These are phyloP conservation scores for Himalopsyche japonica DNA, from an alignment of 2,888 invertebrate genomes.

Conservation along the genomic window DNA sequence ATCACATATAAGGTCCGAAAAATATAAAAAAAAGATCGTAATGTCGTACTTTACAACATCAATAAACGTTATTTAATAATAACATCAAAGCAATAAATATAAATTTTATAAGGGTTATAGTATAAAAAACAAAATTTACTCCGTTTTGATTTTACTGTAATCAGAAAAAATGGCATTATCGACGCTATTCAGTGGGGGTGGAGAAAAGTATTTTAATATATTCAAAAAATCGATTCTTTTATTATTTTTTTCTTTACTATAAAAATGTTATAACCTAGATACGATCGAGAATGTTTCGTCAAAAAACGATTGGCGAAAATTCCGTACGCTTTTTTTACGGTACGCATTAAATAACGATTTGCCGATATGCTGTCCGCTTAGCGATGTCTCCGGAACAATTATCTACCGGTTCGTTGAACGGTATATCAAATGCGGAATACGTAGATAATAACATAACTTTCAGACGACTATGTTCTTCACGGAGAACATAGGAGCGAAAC, in stretches of 20 bases:
- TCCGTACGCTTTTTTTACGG: neutral
- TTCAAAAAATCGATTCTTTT: neutral
- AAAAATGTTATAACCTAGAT: neutral
- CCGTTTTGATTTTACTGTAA: neutral
- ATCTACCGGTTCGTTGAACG: no score
- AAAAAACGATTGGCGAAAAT: neutral
- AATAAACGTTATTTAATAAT: neutral
- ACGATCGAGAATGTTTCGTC: neutral
- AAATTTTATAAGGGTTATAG: neutral
- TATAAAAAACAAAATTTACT: neutral
- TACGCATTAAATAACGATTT: neutral
- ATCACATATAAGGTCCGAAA: no score
- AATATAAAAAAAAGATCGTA: no score
- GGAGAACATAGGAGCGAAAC: no score
- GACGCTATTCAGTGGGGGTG: neutral
- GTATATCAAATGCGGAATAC: no score
- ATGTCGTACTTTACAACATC: no score
- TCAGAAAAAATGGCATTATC: neutral
- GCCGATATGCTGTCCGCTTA: neutral
- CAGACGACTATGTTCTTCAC: no score
- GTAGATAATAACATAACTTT: no score
- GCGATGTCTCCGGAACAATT: no score
- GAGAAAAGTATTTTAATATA: neutral
- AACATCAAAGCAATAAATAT: neutral
- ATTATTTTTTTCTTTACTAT: neutral